These are phyloP conservation scores for Xestia sexstrigata DNA, from an alignment of 2,888 invertebrate species.

Conservation along the genomic window DNA sequence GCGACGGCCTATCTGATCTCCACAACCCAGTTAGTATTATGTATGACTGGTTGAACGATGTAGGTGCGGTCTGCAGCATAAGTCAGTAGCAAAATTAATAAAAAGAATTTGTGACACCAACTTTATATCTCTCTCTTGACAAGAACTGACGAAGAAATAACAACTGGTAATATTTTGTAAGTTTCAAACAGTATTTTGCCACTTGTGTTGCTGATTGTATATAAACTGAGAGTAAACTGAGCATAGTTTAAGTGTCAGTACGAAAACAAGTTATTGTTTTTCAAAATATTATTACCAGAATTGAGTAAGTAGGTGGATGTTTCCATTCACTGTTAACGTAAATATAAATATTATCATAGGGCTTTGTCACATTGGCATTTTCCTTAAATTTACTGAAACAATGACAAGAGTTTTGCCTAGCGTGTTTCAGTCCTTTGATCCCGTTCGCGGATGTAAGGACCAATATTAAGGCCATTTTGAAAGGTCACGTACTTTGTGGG, in stretches of 20 bases:
- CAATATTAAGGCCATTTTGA: background rate
- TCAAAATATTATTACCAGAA: slow-evolving; percentile 20
- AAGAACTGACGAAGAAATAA: too few species aligned
- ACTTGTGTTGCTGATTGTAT: background rate
- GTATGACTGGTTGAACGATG: too few species aligned
- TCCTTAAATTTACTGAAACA: background rate
- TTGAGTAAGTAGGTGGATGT: background rate
- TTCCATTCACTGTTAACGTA: background rate
- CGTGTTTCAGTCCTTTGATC: background rate
- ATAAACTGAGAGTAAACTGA: background rate
- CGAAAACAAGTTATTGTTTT: slow-evolving; percentile 3
- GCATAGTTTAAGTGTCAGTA: background rate
- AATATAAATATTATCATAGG: slow-evolving; percentile 6
- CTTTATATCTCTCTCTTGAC: too few species aligned
- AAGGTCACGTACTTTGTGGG: slow-evolving; percentile 13
- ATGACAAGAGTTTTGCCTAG: background rate
- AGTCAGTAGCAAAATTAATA: too few species aligned
- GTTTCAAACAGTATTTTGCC: background rate
- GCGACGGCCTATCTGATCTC: too few species aligned
- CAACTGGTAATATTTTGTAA: background rate
- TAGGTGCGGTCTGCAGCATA: too few species aligned
- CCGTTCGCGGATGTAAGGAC: background rate
- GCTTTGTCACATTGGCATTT: background rate
- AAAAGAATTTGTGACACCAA: too few species aligned
- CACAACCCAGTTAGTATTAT: too few species aligned